Percentiles rank a stretch among this genome's conserved stretches.
Evolutionary conservation across 1,140 invertebrate genomes (phyloP).

Genomic region (Pectinophora gossypiella): DNA sequence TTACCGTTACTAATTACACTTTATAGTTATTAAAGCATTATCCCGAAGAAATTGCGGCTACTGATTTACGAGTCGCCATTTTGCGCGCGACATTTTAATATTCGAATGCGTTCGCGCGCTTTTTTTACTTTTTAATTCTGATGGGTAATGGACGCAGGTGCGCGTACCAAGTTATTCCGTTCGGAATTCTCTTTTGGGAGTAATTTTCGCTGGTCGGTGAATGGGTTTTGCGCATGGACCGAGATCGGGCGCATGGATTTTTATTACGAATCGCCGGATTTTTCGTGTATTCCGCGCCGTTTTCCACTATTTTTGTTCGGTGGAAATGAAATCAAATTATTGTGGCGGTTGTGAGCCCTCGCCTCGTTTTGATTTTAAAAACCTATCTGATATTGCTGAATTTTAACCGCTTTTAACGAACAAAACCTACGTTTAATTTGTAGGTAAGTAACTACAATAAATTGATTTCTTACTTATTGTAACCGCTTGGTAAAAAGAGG

Average conservation of each 20-base stretch:
- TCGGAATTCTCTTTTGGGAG: slow-evolving; percentile 34
- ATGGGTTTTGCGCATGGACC: slow-evolving; percentile 45
- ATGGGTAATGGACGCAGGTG: slow-evolving; percentile 52
- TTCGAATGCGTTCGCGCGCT: slow-evolving; percentile 44
- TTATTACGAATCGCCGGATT: slow-evolving; percentile 17
- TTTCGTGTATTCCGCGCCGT: background rate
- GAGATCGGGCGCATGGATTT: slow-evolving; percentile 38
- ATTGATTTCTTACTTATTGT: no score
- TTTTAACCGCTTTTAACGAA: no score
- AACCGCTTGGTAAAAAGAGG: no score
- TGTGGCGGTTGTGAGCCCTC: no score
- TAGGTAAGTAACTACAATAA: no score
- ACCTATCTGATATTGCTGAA: no score
- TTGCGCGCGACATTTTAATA: slow-evolving; percentile 59
- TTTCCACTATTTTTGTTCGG: background rate
- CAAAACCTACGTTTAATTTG: no score
- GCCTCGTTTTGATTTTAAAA: no score
- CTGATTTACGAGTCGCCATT: slow-evolving; percentile 66
- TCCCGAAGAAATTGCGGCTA: slow-evolving; percentile 57
- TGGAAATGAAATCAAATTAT: background rate
- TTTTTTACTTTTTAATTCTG: slow-evolving; percentile 55
- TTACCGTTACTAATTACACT: slow-evolving; percentile 66
- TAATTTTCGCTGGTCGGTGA: slow-evolving; percentile 50
- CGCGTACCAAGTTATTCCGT: slow-evolving; percentile 51
- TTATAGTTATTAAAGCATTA: slow-evolving; percentile 67